Conservation (phyloP, 2,888 invertebrate genomes). For the Mechanitis messenoides region DNA sequence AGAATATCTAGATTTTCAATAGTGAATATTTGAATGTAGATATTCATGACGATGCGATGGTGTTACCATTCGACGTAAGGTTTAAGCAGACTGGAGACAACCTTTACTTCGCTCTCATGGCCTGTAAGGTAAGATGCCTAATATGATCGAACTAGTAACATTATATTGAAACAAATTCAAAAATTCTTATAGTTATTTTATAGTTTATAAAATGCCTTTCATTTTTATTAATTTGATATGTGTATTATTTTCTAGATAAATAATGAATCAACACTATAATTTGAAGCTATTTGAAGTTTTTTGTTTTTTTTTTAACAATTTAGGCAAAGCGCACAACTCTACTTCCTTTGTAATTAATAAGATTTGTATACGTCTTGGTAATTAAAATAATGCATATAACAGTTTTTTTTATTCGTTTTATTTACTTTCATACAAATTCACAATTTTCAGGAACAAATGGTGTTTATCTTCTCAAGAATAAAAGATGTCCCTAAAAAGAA, state of each 20-base stretch:
- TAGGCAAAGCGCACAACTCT: too few species aligned
- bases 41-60: slow-evolving; percentile 23
- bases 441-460: slow-evolving; percentile 34
- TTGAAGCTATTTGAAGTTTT: too few species aligned
- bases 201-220: not conserved
- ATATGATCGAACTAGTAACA: not conserved
- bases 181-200: too few species aligned
- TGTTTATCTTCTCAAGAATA: slow-evolving; percentile 38
- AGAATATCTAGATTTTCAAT: too few species aligned
- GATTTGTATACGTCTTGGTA: too few species aligned
- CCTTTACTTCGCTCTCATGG: slow-evolving; percentile 44
- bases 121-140: slow-evolving; percentile 42
- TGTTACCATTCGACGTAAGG: slow-evolving; percentile 37
- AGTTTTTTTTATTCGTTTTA: not conserved
- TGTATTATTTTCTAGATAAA: too few species aligned
- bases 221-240: too few species aligned
- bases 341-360: too few species aligned
- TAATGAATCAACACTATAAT: too few species aligned
- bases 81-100: slow-evolving; percentile 51
- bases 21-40: slow-evolving; percentile 29
- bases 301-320: too few species aligned
- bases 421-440: not conserved
- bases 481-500: slow-evolving; percentile 43
- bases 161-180: too few species aligned
- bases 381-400: too few species aligned